Percentiles rank a stretch among this genome's conserved stretches.
These are phyloP conservation scores for Eilema depressum DNA, from an alignment of 2,888 invertebrate species.

Conservation along the genomic window DNA sequence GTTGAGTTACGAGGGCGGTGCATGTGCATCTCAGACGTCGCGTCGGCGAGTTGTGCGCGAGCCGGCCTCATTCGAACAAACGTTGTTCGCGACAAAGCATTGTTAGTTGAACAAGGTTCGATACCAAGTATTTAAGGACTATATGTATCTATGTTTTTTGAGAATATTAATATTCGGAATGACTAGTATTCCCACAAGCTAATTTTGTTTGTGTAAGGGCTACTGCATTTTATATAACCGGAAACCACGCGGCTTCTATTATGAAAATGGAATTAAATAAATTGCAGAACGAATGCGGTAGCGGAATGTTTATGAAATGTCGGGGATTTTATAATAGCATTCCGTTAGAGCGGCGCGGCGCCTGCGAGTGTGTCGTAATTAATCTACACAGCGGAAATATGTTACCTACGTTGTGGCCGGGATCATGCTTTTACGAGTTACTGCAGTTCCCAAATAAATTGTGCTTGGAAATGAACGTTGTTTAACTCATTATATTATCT, in stretches of 20 bases:
- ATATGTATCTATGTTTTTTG: too few species aligned
- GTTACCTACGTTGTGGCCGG: neutral
- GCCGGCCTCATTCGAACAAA: too few species aligned
- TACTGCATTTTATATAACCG: neutral
- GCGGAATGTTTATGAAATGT: neutral
- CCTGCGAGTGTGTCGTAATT: neutral
- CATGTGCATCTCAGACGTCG: neutral
- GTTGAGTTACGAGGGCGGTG: neutral
- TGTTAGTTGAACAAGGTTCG: neutral
- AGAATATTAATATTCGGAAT: too few species aligned
- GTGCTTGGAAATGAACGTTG: neutral
- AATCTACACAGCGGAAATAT: neutral
- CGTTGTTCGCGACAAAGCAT: too few species aligned
- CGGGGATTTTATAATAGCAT: neutral
- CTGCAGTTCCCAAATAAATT: neutral
- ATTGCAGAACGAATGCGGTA: neutral
- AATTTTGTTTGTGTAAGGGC: too few species aligned
- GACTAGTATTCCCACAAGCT: neutral
- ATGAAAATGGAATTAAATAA: slow-evolving; percentile 1
- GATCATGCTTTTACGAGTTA: neutral
- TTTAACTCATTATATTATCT: neutral
- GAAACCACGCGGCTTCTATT: neutral
- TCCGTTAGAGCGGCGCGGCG: neutral
- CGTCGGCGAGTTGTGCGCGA: neutral
- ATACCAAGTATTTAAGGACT: neutral